Evolutionary conservation across 2,797 vertebrate genomes (phyloP), one percentile per base, ranked within the genome.

Genomic region (Esox lucius): DNA sequence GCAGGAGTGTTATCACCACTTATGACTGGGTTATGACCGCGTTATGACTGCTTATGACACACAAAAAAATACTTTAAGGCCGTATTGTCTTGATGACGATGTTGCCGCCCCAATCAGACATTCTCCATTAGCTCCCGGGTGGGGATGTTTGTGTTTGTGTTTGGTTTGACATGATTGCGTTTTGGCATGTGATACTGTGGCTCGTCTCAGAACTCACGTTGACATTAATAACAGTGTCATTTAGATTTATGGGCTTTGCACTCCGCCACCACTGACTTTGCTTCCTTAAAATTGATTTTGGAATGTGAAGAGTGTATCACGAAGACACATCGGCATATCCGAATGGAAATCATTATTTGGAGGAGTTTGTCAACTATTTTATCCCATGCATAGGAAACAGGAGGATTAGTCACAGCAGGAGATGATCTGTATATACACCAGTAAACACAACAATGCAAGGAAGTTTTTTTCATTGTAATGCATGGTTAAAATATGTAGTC

Each of bases 171-270:
- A 49, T 39, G 26, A 28, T 73, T 64, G 39, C 42, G 9, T 73
- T 64, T 73, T 64, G 59, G 16, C 22, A 13, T 66, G 64, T 13
- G n/a, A 22, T 56, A 42, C 28, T 1, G 9, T 3, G 31, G 19
- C 72, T 51, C 46, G 9, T 53, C 62, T 74, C 42, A 39, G 16
- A 49, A 62, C 24, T 73, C 72, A 48, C 59, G 11, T 4, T 5
- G 53, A 59, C 19, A 48, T 74, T 51, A 74, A 56, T 24, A 68
- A 68, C 49, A 33, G 17, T 42, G 48, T 59, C 49, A 74, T 51
- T 33, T 33, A 24, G 19, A 53, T 56, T 22, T 56, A 11, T 39
- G 64, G 65, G 28, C 39, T 33, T 49, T 68, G 65, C n/a, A 42
- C 31, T 19, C 8, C n/a, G 9, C 39, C 67, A 16, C 33, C 67